Base-by-base conservation (phyloP, 2,888 invertebrate genomes). In the Drosophila antonietae region DNA sequence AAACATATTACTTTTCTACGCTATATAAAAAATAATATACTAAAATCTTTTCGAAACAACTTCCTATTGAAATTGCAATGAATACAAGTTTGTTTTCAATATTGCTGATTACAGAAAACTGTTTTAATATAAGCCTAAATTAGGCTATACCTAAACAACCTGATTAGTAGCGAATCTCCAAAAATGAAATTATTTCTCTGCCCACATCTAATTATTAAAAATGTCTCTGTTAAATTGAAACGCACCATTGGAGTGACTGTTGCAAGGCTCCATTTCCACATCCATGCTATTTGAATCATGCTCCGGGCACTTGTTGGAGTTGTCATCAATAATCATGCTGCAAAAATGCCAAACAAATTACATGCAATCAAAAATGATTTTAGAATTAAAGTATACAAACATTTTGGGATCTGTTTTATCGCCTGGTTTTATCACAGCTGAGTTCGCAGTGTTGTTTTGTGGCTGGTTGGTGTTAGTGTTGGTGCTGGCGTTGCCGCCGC, bases 291-390 rank as follows among this genome's bases (percentile, higher is more conserved):
- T 92, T 55, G 90, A 88, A 80, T 89, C 92, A 76, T 93, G 83
- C 69, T 91, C 90, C 80, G 88, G 85, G 61, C 91, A 90, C 81
- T 91, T 86, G 70, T 90, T 91, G 75, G 91, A 88, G 78, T 90
- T 90, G 94, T 82, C 95, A 94, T 92, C 95, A 95, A 90, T 94
- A 94, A 92, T 95, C 95, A 73, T 95, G 94, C 85, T 90, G 65
- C 20, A 52, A 64, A 12, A 28, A 28, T 9, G 0, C 9, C 15
- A 66, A 8, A 3, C 3, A 18, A 35, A 5, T 28, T 37, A 14
- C 3, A 33, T n/a, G 1, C 6, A 51, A 7, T 18, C 6, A 7
- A 12, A n/a, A 35, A 35, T 39, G 15, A 2, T 15, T 39, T 9
- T 8, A 1, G 23, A 31, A 52, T 10, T n/a, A 3, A 15, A 12